Evolutionary conservation across 2,113 vertebrate genomes (phyloP).

Genomic region (Salvelinus fontinalis): DNA sequence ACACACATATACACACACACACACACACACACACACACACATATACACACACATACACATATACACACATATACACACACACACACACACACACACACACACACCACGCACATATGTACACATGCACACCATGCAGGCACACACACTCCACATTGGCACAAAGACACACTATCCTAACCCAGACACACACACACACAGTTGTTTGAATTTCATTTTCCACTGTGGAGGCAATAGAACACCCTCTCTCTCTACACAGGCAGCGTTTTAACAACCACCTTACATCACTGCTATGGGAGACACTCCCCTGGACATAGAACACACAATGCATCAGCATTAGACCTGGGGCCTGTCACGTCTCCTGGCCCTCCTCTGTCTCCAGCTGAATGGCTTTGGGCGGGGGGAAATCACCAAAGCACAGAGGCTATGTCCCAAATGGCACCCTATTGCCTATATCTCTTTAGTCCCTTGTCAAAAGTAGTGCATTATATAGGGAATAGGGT

Average conservation of each 20-base stretch:
- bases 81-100: too few species aligned
- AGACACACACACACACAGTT: too few species aligned
- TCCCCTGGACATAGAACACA: conserved; percentile 1
- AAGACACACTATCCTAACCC: too few species aligned
- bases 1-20: too few species aligned
- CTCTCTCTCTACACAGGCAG: conserved; percentile 9
- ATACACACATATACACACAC: too few species aligned
- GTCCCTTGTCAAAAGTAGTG: conserved; percentile 37
- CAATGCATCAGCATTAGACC: background rate
- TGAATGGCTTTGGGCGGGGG: background rate
- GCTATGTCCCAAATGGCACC: too few species aligned
- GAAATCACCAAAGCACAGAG: background rate
- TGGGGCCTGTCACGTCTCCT: too few species aligned
- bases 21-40: too few species aligned
- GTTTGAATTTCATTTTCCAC: background rate
- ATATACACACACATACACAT: too few species aligned
- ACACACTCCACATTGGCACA: too few species aligned
- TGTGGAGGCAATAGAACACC: background rate
- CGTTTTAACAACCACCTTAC: conserved; percentile 3
- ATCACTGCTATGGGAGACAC: background rate
- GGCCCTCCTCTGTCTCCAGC: conserved; percentile 19
- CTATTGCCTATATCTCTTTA: background rate
- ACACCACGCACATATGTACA: too few species aligned
- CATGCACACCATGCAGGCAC: too few species aligned
- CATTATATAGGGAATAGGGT: conserved; percentile 21